These are phyloP conservation scores for Drosophila paulistorum DNA, from an alignment of 1,140 invertebrate species.

Conservation along the genomic window DNA sequence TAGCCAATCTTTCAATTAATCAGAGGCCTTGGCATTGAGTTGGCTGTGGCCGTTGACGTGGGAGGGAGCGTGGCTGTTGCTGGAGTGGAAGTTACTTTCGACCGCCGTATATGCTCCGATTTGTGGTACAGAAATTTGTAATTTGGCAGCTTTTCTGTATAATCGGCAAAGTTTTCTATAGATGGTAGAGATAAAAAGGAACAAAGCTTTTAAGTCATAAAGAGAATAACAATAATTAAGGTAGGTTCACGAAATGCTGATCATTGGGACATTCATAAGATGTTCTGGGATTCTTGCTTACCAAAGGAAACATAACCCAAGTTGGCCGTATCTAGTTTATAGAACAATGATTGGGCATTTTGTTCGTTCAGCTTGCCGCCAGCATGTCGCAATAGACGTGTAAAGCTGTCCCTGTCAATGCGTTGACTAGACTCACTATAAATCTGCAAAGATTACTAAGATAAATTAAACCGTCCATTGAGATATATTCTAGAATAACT, in stretches of 20 bases:
- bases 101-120: slow-evolving; percentile 65
- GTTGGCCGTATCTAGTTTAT: slow-evolving; percentile 60
- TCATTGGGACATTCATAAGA: no score
- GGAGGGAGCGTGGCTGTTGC: background rate
- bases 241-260: no score
- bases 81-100: slow-evolving; percentile 36
- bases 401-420: slow-evolving; percentile 66
- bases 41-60: background rate
- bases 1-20: slow-evolving; percentile 1
- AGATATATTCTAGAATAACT: slow-evolving; percentile 18
- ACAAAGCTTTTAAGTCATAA: no score
- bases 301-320: slow-evolving; percentile 70
- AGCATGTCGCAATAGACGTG: slow-evolving; percentile 62
- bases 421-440: slow-evolving; percentile 63
- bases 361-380: slow-evolving; percentile 66
- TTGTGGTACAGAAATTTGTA: slow-evolving; percentile 74
- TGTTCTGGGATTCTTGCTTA: slow-evolving; percentile 25
- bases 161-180: slow-evolving; percentile 51
- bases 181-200: background rate
- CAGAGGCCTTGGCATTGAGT: background rate
- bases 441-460: slow-evolving; percentile 36
- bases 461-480: background rate
- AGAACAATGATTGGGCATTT: slow-evolving; percentile 64
- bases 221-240: no score
- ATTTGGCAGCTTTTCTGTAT: slow-evolving; percentile 54